Conservation (phyloP, 2,888 invertebrate genomes). For the Parnassius mnemosyne region DNA sequence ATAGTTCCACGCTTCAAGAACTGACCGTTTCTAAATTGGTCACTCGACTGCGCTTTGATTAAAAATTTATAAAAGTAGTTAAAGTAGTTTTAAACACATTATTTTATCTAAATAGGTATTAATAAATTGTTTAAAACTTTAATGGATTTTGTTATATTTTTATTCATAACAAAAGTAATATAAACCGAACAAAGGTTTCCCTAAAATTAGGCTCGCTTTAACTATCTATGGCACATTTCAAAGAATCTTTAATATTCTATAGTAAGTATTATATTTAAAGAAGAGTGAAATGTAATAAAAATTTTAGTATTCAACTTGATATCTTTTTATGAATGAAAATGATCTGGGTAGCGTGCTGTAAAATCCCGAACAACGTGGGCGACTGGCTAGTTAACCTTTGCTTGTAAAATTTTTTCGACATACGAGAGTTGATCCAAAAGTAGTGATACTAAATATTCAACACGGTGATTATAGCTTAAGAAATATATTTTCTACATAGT, state of each 20-base stretch:
- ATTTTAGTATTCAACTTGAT: constrained; percentile 14
- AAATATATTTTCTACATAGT: too few species aligned
- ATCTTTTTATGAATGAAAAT: constrained; percentile 15
- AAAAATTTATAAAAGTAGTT: too few species aligned
- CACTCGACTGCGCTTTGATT: not conserved
- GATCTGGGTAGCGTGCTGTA: constrained; percentile 4
- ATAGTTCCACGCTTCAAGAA: constrained; percentile 23
- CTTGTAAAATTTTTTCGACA: too few species aligned
- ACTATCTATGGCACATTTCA: constrained; percentile 7
- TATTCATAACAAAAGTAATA: constrained; percentile 9
- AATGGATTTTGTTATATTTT: not conserved
- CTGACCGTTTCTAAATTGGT: constrained; percentile 14
- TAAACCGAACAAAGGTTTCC: constrained; percentile 15
- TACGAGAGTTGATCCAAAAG: too few species aligned
- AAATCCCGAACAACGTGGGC: not conserved
- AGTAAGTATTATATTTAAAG: constrained; percentile 7
- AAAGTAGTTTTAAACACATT: too few species aligned
- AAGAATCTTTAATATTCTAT: constrained; percentile 15
- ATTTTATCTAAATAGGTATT: too few species aligned
- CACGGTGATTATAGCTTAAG: too few species aligned
- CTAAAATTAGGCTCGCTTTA: constrained; percentile 16
- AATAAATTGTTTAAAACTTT: too few species aligned
- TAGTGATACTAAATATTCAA: too few species aligned
- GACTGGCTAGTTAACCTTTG: not conserved
- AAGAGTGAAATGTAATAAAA: constrained; percentile 11